A percentile compares a stretch with the other conserved stretches of the same genome.
Evolutionary conservation across 2,113 vertebrate species (phyloP).

Genomic region (Numida meleagris): DNA sequence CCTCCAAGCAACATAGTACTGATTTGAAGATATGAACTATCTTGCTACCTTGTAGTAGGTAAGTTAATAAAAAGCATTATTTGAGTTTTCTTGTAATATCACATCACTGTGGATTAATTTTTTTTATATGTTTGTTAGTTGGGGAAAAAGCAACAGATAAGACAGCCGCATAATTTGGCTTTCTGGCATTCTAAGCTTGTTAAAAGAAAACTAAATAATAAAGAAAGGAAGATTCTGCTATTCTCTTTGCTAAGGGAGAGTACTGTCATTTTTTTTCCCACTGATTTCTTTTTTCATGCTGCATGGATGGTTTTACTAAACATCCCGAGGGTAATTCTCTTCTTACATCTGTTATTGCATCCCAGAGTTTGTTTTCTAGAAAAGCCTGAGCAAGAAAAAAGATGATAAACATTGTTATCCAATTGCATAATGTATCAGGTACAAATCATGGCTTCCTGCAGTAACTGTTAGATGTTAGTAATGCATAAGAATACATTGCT

Average conservation of each 20-base stretch:
- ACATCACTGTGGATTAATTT: not conserved
- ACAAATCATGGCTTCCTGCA: not conserved
- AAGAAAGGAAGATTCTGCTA: not conserved
- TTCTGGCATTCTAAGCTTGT: not conserved
- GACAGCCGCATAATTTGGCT: not conserved
- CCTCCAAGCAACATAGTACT: not conserved
- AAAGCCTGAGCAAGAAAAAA: not conserved
- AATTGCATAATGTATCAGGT: not conserved
- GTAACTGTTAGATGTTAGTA: not conserved
- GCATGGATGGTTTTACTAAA: not conserved
- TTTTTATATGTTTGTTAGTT: not conserved
- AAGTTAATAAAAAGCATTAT: not conserved
- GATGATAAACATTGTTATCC: not conserved
- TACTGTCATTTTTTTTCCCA: not conserved
- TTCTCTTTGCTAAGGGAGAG: not conserved
- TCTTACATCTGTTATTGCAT: not conserved
- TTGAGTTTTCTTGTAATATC: not conserved
- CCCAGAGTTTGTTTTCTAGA: not conserved
- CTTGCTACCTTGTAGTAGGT: not conserved
- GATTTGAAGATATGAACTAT: not conserved
- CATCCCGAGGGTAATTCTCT: not conserved
- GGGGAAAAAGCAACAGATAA: rapidly evolving
- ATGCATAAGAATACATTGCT: not conserved
- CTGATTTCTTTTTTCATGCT: not conserved
- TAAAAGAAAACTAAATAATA: not conserved